A percentile compares a stretch with the other conserved stretches of the same genome.
phyloP scores from a whole-genome alignment of 2,797 vertebrate genomes.

The Apogon talboti region DNA sequence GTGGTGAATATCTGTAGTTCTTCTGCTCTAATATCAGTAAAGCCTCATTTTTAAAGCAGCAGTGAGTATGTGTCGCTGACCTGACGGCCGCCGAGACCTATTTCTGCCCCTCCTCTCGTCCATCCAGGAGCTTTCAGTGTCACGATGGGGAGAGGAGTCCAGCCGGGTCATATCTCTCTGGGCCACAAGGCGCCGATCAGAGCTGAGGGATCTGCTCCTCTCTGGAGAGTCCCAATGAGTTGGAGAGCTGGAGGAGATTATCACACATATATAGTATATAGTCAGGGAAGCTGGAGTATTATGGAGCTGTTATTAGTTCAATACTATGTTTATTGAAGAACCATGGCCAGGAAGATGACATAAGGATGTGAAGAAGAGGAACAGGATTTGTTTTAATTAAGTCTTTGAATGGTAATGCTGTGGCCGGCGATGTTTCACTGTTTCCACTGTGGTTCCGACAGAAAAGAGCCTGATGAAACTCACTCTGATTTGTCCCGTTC shows the following conservation, averaged over 20 bases:
- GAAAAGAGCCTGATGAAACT: background rate
- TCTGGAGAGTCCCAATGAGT: slow-evolving; percentile 38
- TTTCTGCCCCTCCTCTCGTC: slow-evolving; percentile 76
- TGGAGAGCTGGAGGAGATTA: slow-evolving; percentile 48
- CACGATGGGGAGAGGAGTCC: slow-evolving; percentile 70
- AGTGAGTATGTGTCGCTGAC: slow-evolving; percentile 51
- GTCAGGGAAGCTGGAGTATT: background rate
- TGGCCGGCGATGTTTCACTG: background rate
- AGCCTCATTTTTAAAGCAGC: too few relatives aligned
- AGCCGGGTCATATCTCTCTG: slow-evolving; percentile 78
- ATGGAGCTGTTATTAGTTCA: background rate
- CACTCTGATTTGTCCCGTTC: slow-evolving; percentile 12
- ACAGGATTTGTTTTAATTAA: too few relatives aligned
- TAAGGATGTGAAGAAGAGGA: background rate
- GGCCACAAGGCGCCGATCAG: slow-evolving; percentile 38
- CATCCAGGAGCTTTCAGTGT: slow-evolving; percentile 69
- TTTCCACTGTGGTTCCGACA: background rate
- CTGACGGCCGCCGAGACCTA: slow-evolving; percentile 73
- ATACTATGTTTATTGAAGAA: background rate
- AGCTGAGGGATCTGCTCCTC: slow-evolving; percentile 50
- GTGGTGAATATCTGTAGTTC: too few relatives aligned
- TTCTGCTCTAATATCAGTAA: too few relatives aligned
- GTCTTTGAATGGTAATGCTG: background rate
- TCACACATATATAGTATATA: background rate
- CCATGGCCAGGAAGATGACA: background rate